Evolutionary conservation across 2,113 vertebrate genomes (phyloP).

Genomic region (Gopherus flavomarginatus): DNA sequence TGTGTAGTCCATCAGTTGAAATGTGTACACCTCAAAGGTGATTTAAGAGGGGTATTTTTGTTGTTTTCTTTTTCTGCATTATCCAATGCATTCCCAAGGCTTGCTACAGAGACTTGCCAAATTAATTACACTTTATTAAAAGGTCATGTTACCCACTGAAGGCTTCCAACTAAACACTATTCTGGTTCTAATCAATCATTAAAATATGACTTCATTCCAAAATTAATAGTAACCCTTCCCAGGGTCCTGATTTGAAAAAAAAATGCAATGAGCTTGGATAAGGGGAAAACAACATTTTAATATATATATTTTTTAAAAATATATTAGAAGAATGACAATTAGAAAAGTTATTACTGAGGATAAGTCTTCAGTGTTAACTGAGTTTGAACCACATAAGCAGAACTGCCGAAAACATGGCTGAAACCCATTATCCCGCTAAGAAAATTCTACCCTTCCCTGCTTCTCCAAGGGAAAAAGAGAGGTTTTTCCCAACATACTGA

Average conservation of each 20-base stretch:
- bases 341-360: not conserved
- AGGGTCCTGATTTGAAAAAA: not conserved
- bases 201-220: not conserved
- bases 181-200: constrained; percentile 5
- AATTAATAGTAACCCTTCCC: not conserved
- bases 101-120: constrained; percentile 11
- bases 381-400: not conserved
- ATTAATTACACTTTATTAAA: constrained; percentile 28
- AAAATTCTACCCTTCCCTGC: not conserved
- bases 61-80: constrained; percentile 29
- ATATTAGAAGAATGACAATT: not conserved
- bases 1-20: not conserved
- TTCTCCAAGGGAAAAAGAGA: not conserved
- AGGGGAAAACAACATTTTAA: not conserved
- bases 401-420: not conserved
- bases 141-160: constrained; percentile 6
- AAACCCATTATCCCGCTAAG: not conserved
- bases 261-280: not conserved
- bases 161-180: not conserved
- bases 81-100: constrained; percentile 26
- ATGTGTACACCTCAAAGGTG: not conserved
- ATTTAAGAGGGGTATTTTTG: not conserved
- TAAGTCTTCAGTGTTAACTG: not conserved
- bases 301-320: no score
- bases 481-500: not conserved